These are phyloP conservation scores for Drosophila mercatorum DNA, from an alignment of 2,888 invertebrate genomes.

Conservation along the genomic window DNA sequence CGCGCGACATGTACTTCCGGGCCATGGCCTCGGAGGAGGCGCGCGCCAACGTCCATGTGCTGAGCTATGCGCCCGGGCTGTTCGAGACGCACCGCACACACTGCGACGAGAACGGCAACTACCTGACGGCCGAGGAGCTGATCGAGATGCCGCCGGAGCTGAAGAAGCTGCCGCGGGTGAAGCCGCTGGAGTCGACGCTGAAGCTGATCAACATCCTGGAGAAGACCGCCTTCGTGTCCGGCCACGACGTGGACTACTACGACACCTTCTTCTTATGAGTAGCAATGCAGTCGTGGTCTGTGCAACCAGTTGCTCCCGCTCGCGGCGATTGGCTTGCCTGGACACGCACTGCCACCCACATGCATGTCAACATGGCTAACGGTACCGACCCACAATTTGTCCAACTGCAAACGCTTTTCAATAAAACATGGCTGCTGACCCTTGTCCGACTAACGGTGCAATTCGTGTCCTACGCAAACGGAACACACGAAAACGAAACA, in stretches of 20 bases:
- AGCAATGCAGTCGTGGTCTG: slow-evolving; percentile 63
- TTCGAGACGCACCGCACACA: slow-evolving; percentile 66
- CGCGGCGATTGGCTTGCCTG: slow-evolving; percentile 33
- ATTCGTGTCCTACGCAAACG: slow-evolving; percentile 39
- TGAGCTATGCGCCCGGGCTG: slow-evolving; percentile 81
- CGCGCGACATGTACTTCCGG: slow-evolving; percentile 83
- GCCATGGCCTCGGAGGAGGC: slow-evolving; percentile 78
- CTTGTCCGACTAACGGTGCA: slow-evolving; percentile 35
- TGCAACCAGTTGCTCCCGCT: slow-evolving; percentile 23
- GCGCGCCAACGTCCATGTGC: slow-evolving; percentile 62
- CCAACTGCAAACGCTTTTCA: slow-evolving; percentile 32
- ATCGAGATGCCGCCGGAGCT: slow-evolving; percentile 41
- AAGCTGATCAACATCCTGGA: slow-evolving; percentile 82
- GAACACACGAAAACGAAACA: slow-evolving; percentile 40
- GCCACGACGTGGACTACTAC: slow-evolving; percentile 83
- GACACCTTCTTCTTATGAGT: slow-evolving; percentile 82
- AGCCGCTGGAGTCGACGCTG: slow-evolving; percentile 72
- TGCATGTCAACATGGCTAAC: slow-evolving; percentile 25
- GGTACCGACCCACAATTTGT: slow-evolving; percentile 36
- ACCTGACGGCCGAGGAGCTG: slow-evolving; percentile 61
- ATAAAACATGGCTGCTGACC: slow-evolving; percentile 59
- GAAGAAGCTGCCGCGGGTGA: slow-evolving; percentile 57
- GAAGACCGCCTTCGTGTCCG: slow-evolving; percentile 80
- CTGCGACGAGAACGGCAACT: slow-evolving; percentile 78
- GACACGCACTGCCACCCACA: slow-evolving; percentile 46